Evolutionary conservation across 1,140 invertebrate species (phyloP), one percentile per base, ranked within the genome.

Genomic region (Hypsibius dujardini): DNA sequence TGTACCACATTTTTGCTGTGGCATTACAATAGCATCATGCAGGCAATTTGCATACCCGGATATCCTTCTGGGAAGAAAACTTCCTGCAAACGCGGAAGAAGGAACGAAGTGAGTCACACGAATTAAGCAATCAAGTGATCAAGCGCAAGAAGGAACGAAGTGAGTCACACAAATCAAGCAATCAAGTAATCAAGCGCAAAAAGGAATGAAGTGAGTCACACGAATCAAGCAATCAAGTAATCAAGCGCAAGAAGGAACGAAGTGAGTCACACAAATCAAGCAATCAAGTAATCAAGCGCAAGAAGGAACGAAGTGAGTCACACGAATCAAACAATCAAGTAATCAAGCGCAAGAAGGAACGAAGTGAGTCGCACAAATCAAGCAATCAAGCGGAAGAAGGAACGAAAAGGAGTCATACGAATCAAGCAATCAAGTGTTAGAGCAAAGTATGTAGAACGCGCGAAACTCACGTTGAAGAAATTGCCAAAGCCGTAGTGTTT

Each of bases 61-160:
- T 89, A 97, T 0, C 92, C 92, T 81, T 87, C 82, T 1, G 90
- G 89, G 47, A 95, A 77, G 79, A 95, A 92, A 67, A 92, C 83
- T 75, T 85, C 83, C 76, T 85, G 82, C 46, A 89, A 79, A 70
- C 47, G 59, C 59, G 72, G 56, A 46, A 3, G 74, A 71, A 14
- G 14, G 71, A 59, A 76, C 75, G 72, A 71, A 47, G 62, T 56
- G 40, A 70, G 1, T 71, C 46, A 14, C 45, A 28, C 28, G 28
- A 28, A 28, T 28, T 0, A 28, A 28, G 28, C 28, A 28, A 28
- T 28, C 28, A 28, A 28, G 28, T 28, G 0, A 28, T 28, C 28
- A 28, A 28, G 28, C 28, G 28, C n/a, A n/a, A n/a, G n/a, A n/a
- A n/a, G n/a, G n/a, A n/a, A n/a, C n/a, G n/a, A n/a, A n/a, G n/a